Evolutionary conservation across 2,113 vertebrate species (phyloP).

Genomic region (Sapayoa aenigma): DNA sequence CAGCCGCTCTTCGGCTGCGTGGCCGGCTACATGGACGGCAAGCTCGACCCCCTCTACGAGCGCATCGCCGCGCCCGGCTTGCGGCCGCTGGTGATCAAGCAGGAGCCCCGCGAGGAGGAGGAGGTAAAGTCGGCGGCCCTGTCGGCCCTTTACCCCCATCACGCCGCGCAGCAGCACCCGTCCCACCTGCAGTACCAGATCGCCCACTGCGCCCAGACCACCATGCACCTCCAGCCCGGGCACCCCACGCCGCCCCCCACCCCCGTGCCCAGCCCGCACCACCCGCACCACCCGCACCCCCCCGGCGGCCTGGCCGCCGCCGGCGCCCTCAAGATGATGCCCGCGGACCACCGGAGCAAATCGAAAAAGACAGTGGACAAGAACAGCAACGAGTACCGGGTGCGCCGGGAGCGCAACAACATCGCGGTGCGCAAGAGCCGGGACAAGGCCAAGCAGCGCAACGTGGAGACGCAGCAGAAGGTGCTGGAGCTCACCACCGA

Average conservation of each 20-base stretch:
- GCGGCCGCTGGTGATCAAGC: slow-evolving; percentile 91
- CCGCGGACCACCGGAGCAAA: slow-evolving; percentile 76
- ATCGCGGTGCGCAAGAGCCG: slow-evolving; percentile 96
- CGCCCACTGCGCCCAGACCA: slow-evolving; percentile 94
- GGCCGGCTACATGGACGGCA: slow-evolving; percentile 85
- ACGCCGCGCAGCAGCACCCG: slow-evolving; percentile 73
- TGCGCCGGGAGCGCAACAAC: slow-evolving; percentile 96
- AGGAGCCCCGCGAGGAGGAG: slow-evolving; percentile 91
- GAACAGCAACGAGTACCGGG: slow-evolving; percentile 91
- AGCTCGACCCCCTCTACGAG: slow-evolving; percentile 87
- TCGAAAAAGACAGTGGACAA: slow-evolving; percentile 92
- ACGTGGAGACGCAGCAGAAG: slow-evolving; percentile 96
- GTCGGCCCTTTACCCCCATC: slow-evolving; percentile 81
- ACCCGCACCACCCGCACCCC: slow-evolving; percentile 60
- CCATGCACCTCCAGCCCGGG: slow-evolving; percentile 93
- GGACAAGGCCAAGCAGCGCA: slow-evolving; percentile 96
- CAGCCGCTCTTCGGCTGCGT: slow-evolving; percentile 80
- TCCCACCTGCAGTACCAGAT: slow-evolving; percentile 96
- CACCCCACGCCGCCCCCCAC: slow-evolving; percentile 97
- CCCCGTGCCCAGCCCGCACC: slow-evolving; percentile 92
- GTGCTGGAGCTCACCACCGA: slow-evolving; percentile 90
- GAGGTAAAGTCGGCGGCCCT: slow-evolving; percentile 79
- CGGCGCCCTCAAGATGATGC: slow-evolving; percentile 39
- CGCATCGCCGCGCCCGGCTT: slow-evolving; percentile 79
- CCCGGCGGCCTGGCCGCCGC: slow-evolving; percentile 37